Conservation (phyloP, 2,888 invertebrate species). For the Epicampocera succincta region DNA sequence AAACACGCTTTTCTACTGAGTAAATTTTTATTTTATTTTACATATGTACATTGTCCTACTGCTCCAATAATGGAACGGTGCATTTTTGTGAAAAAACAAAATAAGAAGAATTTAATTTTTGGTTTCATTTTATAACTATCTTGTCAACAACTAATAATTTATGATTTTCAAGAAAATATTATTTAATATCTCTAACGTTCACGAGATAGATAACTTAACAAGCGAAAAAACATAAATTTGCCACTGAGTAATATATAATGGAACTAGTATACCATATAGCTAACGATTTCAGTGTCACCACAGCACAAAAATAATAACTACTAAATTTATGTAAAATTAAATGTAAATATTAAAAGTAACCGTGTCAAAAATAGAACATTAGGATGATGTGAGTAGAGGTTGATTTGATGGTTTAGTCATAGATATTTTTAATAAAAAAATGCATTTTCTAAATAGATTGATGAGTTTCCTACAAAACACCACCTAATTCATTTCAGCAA, state of each 20-base stretch:
- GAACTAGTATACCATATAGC: background rate
- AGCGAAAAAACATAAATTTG: too few relatives aligned
- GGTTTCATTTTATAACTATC: conserved; percentile 1
- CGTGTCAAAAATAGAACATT: conserved; percentile 4
- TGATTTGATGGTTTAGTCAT: too few relatives aligned
- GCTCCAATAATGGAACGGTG: too few relatives aligned
- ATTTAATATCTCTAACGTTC: too few relatives aligned
- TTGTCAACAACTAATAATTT: background rate
- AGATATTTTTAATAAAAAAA: too few relatives aligned
- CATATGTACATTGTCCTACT: background rate
- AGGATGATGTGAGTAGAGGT: conserved; percentile 3
- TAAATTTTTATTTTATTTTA: background rate
- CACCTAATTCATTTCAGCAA: too few relatives aligned
- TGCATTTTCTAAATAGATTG: too few relatives aligned
- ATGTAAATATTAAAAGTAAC: conserved; percentile 9
- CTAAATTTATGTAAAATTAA: background rate
- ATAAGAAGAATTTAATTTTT: background rate
- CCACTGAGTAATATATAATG: too few relatives aligned
- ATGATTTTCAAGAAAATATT: background rate
- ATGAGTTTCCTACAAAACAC: too few relatives aligned
- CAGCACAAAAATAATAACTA: conserved; percentile 2
- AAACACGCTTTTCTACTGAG: too few relatives aligned
- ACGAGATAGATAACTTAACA: background rate
- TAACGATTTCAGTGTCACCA: background rate
- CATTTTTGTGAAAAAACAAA: too few relatives aligned